Evolutionary conservation across 2,888 invertebrate species (phyloP), one percentile per base, ranked within the genome.

Genomic region (Diaphora mendica): DNA sequence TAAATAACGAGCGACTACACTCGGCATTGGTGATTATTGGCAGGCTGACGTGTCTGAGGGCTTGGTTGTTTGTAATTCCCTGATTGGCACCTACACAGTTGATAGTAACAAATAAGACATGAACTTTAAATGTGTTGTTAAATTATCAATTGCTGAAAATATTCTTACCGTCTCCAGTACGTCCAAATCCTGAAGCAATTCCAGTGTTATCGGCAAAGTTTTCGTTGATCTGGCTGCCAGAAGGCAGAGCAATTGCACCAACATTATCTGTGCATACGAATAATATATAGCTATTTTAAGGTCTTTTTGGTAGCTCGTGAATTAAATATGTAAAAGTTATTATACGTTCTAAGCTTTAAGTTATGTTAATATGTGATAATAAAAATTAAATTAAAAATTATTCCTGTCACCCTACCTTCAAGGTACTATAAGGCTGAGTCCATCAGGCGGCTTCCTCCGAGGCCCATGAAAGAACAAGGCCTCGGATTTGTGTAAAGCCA

Each of bases 1-100:
- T 71, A 3, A 80, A 3, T 79, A 87, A 91, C 74, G 8, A 76
- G 0, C 2, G 75, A 70, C 77, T 88, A 90, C 20, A 79, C 79
- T n/a, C 81, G 8, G 17, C 30, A 80, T 92, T 92, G 17, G 87
- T 77, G 73, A 93, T 90, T 23, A 93, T 73, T 89, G 76, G 35
- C 42, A 39, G 17, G n/a, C 23, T 30, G 51, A 72, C 72, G 48
- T 68, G 64, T 39, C 72, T 72, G 64, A 72, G 68, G 35, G 44
- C n/a, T 44, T 72, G 72, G 15, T 23, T 33, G 11, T 2, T 59
- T 13, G n/a, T 35, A 20, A 72, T 68, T 11, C 67, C 72, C 0
- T 23, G n/a, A 55, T 3, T n/a, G 1, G 26, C 4, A 42, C 62
- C 69, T 70, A 62, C 17, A 42, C 17, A 64, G 20, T 35, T 44